Percentiles rank a stretch among this genome's conserved stretches.
Evolutionary conservation across 2,797 vertebrate genomes (phyloP).

Genomic region (Morus bassanus): DNA sequence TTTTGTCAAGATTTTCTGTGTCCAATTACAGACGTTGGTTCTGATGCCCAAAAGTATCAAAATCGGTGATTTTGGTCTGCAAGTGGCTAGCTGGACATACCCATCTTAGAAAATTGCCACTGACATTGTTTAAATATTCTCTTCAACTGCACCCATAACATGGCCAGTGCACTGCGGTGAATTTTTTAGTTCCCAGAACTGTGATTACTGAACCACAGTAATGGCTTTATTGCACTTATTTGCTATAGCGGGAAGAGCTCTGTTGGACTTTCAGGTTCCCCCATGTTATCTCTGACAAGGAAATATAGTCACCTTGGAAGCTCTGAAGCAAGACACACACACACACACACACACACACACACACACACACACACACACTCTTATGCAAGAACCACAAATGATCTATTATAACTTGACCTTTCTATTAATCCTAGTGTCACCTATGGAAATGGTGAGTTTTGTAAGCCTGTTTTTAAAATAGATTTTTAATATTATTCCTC

Average conservation of each 20-base stretch:
- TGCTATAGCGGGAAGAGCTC: background rate
- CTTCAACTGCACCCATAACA: background rate
- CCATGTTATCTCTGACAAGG: background rate
- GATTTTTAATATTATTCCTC: background rate
- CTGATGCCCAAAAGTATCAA: background rate
- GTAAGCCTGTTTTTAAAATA: background rate
- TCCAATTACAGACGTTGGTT: background rate
- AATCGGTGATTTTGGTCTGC: background rate
- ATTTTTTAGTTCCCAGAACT: background rate
- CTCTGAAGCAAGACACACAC: background rate
- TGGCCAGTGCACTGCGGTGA: background rate
- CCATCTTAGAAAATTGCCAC: background rate
- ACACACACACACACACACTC: background rate
- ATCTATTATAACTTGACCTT: background rate
- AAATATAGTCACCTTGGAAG: background rate
- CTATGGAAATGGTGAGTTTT: background rate
- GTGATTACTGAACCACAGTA: background rate
- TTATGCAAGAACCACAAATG: background rate
- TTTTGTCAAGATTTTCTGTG: conserved; percentile 55
- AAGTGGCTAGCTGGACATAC: background rate
- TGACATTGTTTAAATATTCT: background rate
- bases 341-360: too few species aligned
- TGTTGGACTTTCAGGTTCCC: background rate
- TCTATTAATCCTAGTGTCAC: background rate
- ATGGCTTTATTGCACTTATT: background rate